Conservation (phyloP, 1,140 invertebrate genomes). For the Saccostrea glomerata region DNA sequence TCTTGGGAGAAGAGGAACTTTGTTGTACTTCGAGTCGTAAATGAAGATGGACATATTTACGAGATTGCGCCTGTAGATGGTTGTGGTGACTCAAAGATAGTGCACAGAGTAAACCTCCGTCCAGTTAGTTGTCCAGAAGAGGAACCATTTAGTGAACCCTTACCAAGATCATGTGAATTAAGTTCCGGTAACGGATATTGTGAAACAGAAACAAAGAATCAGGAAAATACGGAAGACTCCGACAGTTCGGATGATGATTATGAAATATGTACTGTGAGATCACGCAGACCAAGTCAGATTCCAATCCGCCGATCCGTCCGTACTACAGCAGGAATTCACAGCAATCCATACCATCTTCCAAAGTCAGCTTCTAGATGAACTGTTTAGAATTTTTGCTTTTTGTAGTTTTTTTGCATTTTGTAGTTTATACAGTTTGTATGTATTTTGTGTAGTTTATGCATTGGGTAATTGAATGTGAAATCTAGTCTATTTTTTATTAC, state of each 20-base stretch:
- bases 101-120: constrained; percentile 31
- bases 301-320: constrained; percentile 23
- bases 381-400: no score
- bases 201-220: not conserved
- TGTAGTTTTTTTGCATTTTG: not conserved
- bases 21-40: not conserved
- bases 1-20: not conserved
- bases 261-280: not conserved
- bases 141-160: constrained; percentile 15
- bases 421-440: not conserved
- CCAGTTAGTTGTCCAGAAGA: not conserved
- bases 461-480: constrained; percentile 6
- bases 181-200: not conserved
- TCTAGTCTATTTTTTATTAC: not conserved
- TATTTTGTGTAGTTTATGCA: not conserved
- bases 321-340: constrained; percentile 20
- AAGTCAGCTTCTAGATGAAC: not conserved
- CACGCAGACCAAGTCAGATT: constrained; percentile 7
- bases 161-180: not conserved
- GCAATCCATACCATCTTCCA: constrained; percentile 15
- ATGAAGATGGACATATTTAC: constrained; percentile 7
- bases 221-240: constrained; percentile 12
- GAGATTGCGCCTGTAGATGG: constrained; percentile 6
- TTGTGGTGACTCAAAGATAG: constrained; percentile 12
- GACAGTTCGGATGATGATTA: constrained; percentile 36